phyloP scores from a whole-genome alignment of 2,797 vertebrate genomes.

The Phalanger gymnotis region DNA sequence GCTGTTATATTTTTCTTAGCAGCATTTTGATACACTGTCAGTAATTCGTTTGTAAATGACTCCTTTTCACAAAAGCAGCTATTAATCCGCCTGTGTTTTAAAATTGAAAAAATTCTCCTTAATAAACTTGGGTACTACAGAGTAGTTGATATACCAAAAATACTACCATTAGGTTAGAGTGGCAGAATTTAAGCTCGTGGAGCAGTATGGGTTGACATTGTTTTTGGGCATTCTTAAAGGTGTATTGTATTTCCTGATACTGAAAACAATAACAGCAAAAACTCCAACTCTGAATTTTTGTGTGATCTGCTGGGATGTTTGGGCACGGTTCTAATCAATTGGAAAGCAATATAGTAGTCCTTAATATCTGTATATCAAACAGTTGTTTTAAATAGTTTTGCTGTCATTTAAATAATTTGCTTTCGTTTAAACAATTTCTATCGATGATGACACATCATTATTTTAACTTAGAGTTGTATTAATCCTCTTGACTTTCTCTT shows the following conservation, averaged over 20 bases:
- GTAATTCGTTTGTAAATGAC: conserved; percentile 53
- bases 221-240: conserved; percentile 40
- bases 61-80: conserved; percentile 21
- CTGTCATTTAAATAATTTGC: conserved; percentile 29
- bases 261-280: neutral
- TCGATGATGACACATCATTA: conserved; percentile 58
- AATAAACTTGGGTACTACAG: conserved; percentile 17
- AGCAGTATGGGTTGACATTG: conserved; percentile 44
- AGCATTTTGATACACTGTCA: conserved; percentile 68
- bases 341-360: conserved; percentile 42
- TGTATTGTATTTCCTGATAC: conserved; percentile 19
- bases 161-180: conserved; percentile 20
- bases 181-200: conserved; percentile 25
- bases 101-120: neutral
- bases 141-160: conserved; percentile 53
- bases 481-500: conserved; percentile 68
- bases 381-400: conserved; percentile 63
- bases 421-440: conserved; percentile 60
- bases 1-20: conserved; percentile 71
- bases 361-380: conserved; percentile 58
- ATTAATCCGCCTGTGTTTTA: neutral
- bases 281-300: conserved; percentile 30
- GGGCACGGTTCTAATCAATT: neutral
- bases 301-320: neutral
- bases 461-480: conserved; percentile 68